Conservation (phyloP, 1,140 invertebrate genomes). For the Colletes gigas region DNA sequence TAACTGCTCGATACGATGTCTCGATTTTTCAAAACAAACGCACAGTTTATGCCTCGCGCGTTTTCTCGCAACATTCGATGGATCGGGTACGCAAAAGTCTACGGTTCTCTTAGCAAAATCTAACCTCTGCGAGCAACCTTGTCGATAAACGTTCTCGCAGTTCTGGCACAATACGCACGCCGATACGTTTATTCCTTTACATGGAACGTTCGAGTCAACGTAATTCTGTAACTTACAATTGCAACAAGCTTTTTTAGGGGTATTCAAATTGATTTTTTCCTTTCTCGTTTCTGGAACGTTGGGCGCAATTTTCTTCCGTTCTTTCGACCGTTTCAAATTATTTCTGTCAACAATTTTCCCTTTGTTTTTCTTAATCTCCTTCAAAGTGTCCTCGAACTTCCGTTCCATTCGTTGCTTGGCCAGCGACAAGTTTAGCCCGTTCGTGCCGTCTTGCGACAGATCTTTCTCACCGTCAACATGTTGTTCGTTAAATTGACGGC, state of each 20-base stretch:
- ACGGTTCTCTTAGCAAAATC: background rate
- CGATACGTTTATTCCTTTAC: background rate
- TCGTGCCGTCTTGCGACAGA: background rate
- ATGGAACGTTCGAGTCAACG: background rate
- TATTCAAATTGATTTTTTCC: background rate
- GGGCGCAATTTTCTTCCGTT: background rate
- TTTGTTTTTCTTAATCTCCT: background rate
- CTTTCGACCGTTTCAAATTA: background rate
- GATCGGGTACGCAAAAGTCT: background rate
- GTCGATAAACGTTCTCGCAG: conserved; percentile 18
- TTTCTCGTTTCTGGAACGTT: background rate
- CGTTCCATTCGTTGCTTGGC: background rate
- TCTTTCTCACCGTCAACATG: background rate
- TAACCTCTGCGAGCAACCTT: background rate
- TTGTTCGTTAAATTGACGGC: background rate
- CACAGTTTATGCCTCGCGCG: background rate
- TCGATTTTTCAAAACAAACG: background rate
- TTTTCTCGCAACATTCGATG: background rate
- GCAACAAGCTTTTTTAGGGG: background rate
- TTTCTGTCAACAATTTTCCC: background rate
- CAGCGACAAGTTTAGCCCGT: background rate
- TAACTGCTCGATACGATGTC: background rate
- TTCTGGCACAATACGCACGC: conserved; percentile 4
- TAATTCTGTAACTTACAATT: background rate
- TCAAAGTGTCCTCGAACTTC: background rate